Evolutionary conservation across 1,140 invertebrate genomes (phyloP).

Genomic region (Hesperophylax magnus): DNA sequence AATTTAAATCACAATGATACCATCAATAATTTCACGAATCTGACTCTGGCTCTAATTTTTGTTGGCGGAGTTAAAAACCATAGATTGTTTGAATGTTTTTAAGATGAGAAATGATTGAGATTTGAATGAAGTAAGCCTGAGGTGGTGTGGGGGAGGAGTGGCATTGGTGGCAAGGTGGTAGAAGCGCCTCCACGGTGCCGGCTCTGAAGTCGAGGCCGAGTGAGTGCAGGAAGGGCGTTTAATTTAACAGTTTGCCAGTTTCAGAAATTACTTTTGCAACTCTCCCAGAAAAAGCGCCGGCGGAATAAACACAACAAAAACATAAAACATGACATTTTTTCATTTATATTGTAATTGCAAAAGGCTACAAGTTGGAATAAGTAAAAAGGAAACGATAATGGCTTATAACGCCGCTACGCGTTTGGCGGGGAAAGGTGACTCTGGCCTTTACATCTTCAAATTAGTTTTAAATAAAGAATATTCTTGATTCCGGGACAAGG

Average conservation of each 20-base stretch:
- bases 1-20: too few species aligned
- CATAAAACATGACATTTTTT: slow-evolving; percentile 55
- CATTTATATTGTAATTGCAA: slow-evolving; percentile 59
- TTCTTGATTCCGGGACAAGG: slow-evolving; percentile 34
- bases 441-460: slow-evolving; percentile 46
- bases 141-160: too few species aligned
- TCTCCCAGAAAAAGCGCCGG: slow-evolving; percentile 49
- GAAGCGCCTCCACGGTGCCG: too few species aligned
- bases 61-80: too few species aligned
- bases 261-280: slow-evolving; percentile 58
- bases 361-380: slow-evolving; percentile 57
- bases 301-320: slow-evolving; percentile 49
- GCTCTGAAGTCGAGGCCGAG: background rate
- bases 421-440: slow-evolving; percentile 28
- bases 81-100: too few species aligned
- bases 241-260: slow-evolving; percentile 59
- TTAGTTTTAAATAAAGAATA: slow-evolving; percentile 49
- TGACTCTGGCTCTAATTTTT: too few species aligned
- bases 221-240: slow-evolving; percentile 39
- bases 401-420: slow-evolving; percentile 6
- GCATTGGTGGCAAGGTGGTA: too few species aligned
- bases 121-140: background rate
- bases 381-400: slow-evolving; percentile 49
- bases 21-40: too few species aligned
- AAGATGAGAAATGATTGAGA: background rate